Evolutionary conservation across 2,113 vertebrate species (phyloP).

Genomic region (Amphiprion ocellaris): DNA sequence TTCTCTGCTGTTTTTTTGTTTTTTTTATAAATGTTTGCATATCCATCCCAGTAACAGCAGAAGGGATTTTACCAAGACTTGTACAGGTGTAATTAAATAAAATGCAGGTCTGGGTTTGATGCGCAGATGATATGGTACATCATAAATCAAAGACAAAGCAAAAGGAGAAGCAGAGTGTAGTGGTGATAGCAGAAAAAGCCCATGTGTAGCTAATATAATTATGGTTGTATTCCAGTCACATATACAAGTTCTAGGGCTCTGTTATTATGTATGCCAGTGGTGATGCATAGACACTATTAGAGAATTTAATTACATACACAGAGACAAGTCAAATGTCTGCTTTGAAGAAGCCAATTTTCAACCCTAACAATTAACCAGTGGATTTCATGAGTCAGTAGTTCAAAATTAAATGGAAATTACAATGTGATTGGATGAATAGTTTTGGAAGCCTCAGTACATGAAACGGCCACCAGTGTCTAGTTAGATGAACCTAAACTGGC

Average conservation of each 20-base stretch:
- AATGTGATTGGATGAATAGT: neutral
- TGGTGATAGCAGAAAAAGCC: neutral
- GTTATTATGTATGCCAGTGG: too few relatives aligned
- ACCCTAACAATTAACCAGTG: neutral
- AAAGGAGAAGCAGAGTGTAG: neutral
- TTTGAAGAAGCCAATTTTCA: neutral
- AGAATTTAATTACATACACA: neutral
- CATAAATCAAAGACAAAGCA: neutral
- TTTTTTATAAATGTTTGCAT: neutral
- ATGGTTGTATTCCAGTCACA: too few relatives aligned
- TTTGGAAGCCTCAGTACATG: neutral
- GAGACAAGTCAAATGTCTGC: neutral
- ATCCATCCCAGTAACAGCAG: neutral
- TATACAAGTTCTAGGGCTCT: too few relatives aligned
- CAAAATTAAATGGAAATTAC: neutral
- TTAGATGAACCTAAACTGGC: constrained; percentile 12
- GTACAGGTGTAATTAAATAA: neutral
- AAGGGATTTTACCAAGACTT: neutral
- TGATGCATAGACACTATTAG: too few relatives aligned
- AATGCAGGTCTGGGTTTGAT: too few relatives aligned
- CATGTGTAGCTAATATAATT: neutral
- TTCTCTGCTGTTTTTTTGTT: neutral
- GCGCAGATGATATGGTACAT: neutral
- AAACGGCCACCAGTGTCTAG: constrained; percentile 4
- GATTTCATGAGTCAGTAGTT: neutral